Evolutionary conservation across 2,797 vertebrate species (phyloP).

Genomic region (Mormyrops attenuatus): DNA sequence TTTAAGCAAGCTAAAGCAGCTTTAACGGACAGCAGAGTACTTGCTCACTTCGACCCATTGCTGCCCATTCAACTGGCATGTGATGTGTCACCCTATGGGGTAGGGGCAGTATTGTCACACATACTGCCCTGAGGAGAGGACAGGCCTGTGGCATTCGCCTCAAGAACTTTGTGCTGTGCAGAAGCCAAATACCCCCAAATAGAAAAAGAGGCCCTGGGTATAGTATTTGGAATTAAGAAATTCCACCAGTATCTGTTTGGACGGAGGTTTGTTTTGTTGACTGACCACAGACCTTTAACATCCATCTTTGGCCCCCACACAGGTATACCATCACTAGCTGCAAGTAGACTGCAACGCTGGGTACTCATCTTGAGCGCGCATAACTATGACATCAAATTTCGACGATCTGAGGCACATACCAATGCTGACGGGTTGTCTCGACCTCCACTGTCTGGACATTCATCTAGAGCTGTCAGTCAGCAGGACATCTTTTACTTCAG

Average conservation of each 20-base stretch:
- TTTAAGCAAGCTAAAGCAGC: not conserved
- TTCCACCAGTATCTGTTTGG: not conserved
- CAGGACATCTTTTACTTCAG: not conserved
- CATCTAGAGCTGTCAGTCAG: not conserved
- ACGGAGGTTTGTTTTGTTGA: not conserved
- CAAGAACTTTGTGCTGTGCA: not conserved
- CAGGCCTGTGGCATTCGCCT: not conserved
- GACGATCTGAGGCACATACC: not conserved
- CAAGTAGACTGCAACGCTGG: not conserved
- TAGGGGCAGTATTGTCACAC: not conserved
- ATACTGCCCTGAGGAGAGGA: not conserved
- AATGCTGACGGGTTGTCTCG: not conserved
- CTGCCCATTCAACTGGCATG: not conserved
- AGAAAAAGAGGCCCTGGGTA: not conserved
- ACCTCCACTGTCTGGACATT: not conserved
- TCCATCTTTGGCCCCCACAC: not conserved
- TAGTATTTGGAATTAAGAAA: not conserved
- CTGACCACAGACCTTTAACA: not conserved
- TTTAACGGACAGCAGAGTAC: not conserved
- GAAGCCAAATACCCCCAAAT: not conserved
- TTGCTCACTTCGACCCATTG: not conserved
- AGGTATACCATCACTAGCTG: not conserved
- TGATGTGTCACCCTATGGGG: not conserved
- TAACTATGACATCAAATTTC: not conserved
- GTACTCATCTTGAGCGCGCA: not conserved